Base-by-base conservation (phyloP, 2,797 vertebrate genomes). In the Odontamblyopus rebecca region DNA sequence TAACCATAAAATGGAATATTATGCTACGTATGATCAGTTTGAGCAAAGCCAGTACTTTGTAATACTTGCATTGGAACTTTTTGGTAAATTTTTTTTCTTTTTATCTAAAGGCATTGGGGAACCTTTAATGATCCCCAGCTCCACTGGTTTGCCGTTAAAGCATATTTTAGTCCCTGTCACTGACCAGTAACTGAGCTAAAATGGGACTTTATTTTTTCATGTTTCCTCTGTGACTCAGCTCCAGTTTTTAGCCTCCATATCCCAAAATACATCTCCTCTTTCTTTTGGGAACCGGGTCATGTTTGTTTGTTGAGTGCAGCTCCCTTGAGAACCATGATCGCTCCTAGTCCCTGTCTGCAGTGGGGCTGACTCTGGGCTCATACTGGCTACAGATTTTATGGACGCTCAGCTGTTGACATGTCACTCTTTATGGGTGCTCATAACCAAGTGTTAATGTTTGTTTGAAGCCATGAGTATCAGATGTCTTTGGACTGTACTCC, bases 391-490 rank as follows among this genome's bases (percentile, higher is more conserved):
- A 80, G 85, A 89, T 91, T 85, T 80, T 67, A 68, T 18, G 41
- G 82, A 79, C 66, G 69, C 86, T 93, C 92, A 92, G 92, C 91
- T 94, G 93, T 92, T 91, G 91, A 93, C 91, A 89, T 89, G 85
- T 59, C 64, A 86, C 67, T 86, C 73, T 92, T 93, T 92, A 91
- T 90, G 82, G 81, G 66, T 13, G 75, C 77, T 85, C 82, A 81
- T 93, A 91, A 93, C 87, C 82, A 84, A 88, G 89, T 88, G 90
- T 86, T 89, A 92, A 93, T 92, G 89, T 94, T 93, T 92, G 83
- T 91, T 84, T 76, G 88, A 82, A 81, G 82, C 30, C 9, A 41
- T 82, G 79, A 75, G 85, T 93, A 92, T 93, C 89, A 12, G 69
- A 82, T 91, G 63, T 89, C 92, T 86, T 86, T 88, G 86, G 82